Evolutionary conservation across 2,888 invertebrate genomes (phyloP).

Genomic region (Polymixis flavicincta): DNA sequence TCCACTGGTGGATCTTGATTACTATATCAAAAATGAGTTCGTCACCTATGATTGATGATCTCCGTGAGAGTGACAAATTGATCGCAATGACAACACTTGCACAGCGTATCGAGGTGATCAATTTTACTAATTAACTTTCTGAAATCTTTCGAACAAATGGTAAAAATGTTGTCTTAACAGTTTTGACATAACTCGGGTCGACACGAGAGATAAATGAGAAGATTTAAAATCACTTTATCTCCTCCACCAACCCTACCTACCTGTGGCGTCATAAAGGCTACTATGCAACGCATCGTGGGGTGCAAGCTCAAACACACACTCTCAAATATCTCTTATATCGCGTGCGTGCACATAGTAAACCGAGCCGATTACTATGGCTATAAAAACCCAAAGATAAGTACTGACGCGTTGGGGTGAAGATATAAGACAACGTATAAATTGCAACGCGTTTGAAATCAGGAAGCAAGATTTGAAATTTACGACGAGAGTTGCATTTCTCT

Average conservation of each 20-base stretch:
- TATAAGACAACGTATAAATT: conserved; percentile 54
- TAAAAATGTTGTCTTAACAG: neutral
- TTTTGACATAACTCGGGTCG: neutral
- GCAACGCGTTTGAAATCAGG: conserved; percentile 42
- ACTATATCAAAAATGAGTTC: neutral
- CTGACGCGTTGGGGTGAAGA: conserved; percentile 53
- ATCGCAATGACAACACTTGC: too few relatives aligned
- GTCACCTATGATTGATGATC: neutral
- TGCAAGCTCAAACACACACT: conserved; percentile 66
- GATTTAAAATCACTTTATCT: conserved; percentile 1
- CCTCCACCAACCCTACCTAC: conserved; percentile 61
- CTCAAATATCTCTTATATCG: conserved; percentile 45
- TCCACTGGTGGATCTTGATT: neutral
- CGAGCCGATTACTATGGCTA: conserved; percentile 65
- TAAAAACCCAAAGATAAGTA: conserved; percentile 69
- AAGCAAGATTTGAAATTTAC: conserved; percentile 3
- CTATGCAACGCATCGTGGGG: conserved; percentile 61
- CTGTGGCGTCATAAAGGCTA: conserved; percentile 69
- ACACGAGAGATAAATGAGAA: neutral
- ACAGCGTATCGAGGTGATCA: neutral
- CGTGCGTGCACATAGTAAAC: conserved; percentile 63
- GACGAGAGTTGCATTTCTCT: neutral
- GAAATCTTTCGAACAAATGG: neutral
- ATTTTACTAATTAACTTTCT: neutral
- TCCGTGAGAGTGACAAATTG: neutral